A percentile compares a stretch with the other conserved stretches of the same genome.
Evolutionary conservation across 92 coral and sea anemone species (phyloP).

Genomic region (Desmophyllum pertusum): DNA sequence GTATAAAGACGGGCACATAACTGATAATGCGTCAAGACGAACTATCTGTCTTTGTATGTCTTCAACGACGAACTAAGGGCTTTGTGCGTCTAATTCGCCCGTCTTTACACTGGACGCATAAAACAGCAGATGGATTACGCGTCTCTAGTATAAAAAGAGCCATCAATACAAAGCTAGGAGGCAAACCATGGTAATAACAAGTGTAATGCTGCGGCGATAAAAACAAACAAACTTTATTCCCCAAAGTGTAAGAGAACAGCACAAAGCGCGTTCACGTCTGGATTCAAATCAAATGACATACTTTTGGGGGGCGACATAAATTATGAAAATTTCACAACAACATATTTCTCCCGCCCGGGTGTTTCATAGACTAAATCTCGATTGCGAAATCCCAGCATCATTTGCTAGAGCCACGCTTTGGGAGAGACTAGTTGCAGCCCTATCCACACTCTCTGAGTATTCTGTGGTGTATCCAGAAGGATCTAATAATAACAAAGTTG

Average conservation of each 20-base stretch:
- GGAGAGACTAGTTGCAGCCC: background rate
- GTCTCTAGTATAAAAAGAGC: background rate
- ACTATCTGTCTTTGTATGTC: no score
- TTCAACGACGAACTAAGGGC: no score
- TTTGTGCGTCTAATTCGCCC: no score
- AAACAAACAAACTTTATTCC: no score
- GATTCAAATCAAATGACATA: background rate
- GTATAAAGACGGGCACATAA: no score
- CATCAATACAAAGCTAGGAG: background rate
- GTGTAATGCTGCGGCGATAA: no score
- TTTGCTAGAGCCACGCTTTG: background rate
- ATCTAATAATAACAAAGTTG: background rate
- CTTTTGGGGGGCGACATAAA: background rate
- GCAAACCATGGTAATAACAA: background rate
- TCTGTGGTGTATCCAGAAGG: background rate
- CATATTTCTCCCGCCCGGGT: background rate
- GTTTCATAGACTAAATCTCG: no score
- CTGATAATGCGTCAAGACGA: no score
- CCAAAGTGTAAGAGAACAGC: no score
- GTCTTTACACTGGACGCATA: no score
- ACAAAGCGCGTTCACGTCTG: no score
- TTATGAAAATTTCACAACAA: background rate
- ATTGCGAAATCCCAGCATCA: background rate
- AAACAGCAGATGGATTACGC: no score
- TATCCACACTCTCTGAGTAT: background rate